Evolutionary conservation across 1,140 invertebrate genomes (phyloP).

Genomic region (Leptestheria dahalacensis): DNA sequence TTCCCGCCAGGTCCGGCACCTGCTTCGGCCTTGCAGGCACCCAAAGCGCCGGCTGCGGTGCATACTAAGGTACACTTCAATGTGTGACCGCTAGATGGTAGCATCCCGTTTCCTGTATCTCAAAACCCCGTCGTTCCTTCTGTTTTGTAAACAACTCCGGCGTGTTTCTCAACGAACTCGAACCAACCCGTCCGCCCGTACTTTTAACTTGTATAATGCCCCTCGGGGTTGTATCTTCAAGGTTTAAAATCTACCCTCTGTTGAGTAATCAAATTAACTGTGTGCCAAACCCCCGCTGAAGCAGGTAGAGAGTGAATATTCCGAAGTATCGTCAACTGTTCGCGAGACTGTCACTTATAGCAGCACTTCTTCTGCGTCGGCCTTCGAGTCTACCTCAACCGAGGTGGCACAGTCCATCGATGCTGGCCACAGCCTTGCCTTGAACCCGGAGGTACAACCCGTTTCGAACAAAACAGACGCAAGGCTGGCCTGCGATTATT

Average conservation of each 20-base stretch:
- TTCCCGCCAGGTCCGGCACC: slow-evolving; percentile 11
- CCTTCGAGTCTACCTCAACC: background rate
- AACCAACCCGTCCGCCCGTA: too few relatives aligned
- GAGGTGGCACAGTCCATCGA: background rate
- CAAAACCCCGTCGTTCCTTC: too few relatives aligned
- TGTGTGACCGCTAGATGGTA: background rate
- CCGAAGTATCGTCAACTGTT: background rate
- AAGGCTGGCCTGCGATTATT: background rate
- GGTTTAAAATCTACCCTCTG: too few relatives aligned
- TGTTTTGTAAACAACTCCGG: too few relatives aligned
- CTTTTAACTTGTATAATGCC: too few relatives aligned
- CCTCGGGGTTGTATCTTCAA: too few relatives aligned
- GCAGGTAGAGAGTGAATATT: background rate
- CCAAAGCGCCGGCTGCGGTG: background rate
- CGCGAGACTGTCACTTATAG: background rate
- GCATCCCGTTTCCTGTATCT: background rate
- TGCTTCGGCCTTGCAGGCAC: slow-evolving; percentile 1
- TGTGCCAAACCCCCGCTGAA: too few relatives aligned
- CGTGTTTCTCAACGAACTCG: too few relatives aligned
- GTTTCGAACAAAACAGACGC: background rate
- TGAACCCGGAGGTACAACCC: background rate
- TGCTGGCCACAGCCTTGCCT: background rate
- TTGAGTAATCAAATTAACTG: background rate
- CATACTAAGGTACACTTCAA: background rate
- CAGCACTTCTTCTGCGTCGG: background rate